Evolutionary conservation across 1,140 invertebrate species (phyloP).

Genomic region (Bombus huntii): DNA sequence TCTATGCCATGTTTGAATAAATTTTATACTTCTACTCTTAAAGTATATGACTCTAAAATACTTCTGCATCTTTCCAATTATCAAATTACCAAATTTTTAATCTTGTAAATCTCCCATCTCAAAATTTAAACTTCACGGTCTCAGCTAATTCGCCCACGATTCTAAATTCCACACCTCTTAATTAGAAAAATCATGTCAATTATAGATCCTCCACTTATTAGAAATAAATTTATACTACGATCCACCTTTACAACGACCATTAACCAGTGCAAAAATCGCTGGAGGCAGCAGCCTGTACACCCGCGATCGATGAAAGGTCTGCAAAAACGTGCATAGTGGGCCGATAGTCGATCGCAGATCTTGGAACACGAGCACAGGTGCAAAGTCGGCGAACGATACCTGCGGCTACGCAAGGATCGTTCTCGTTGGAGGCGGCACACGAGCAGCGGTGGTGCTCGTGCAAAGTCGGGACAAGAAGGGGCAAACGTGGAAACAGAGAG

Average conservation of each 20-base stretch:
- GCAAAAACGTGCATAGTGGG: background rate
- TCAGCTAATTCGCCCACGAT: too few relatives aligned
- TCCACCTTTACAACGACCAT: background rate
- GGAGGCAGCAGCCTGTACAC: background rate
- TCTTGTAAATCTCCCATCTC: too few relatives aligned
- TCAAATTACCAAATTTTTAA: too few relatives aligned
- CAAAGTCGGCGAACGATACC: slow-evolving; percentile 29
- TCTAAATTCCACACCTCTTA: too few relatives aligned
- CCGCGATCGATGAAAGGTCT: background rate
- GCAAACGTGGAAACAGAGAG: slow-evolving; percentile 46
- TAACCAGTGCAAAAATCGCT: background rate
- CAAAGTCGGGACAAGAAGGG: slow-evolving; percentile 33
- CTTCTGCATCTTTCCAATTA: too few relatives aligned
- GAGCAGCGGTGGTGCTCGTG: slow-evolving; percentile 32
- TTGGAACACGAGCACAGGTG: slow-evolving; percentile 18
- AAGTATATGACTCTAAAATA: too few relatives aligned
- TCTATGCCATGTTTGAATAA: too few relatives aligned
- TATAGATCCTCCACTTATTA: too few relatives aligned
- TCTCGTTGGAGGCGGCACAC: background rate
- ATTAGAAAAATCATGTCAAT: too few relatives aligned
- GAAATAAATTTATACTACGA: background rate
- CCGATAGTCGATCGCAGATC: background rate
- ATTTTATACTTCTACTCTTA: too few relatives aligned
- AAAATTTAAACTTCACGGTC: too few relatives aligned
- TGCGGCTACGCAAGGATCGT: slow-evolving; percentile 32